Base-by-base conservation (phyloP, 2,888 invertebrate species). In the Synergus japonicus region DNA sequence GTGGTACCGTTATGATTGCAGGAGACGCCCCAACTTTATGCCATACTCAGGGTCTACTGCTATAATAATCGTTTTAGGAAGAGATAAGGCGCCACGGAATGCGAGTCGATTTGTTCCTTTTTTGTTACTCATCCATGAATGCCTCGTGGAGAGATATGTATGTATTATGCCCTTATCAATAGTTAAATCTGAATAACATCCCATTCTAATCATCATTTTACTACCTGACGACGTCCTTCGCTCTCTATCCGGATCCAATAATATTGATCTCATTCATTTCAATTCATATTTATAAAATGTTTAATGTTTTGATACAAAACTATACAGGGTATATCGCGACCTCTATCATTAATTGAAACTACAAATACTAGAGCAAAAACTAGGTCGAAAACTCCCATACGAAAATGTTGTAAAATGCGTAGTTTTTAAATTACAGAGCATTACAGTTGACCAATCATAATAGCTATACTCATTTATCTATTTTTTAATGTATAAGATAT, bases 1-100 rank as follows among this genome's bases (percentile, higher is more conserved):
- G 87, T 83, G 79, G 87, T 90, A 90, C 91, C 91, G 91, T 91
- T 91, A 91, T 87, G 89, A 90, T 22, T 22, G 89, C 87, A 82
- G 84, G 85, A 85, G 87, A 86, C 87, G 85, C 85, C 83, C 82
- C 85, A 85, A 78, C 81, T 80, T 83, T 83, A 81, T 83, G 80
- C 83, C 83, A 83, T 85, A 81, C 85, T 83, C 79, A 64, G 79
- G 85, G 87, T 86, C 89, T 87, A 87, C 88, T 89, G 88, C 88
- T 90, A 89, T 89, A 89, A 90, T 90, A 90, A 89, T 90, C 89
- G 86, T 85, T 85, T 85, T 86, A 87, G 87, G 86, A 87, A 87
- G 86, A 86, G 85, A 85, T 85, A 83, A 81, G 78, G 22, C 22
- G 22, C 22, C 80, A 41, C 78, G 85, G 85, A 86, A 86, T 85